Conservation (phyloP, 1,140 invertebrate genomes). For the Rhopalosiphum padi region DNA sequence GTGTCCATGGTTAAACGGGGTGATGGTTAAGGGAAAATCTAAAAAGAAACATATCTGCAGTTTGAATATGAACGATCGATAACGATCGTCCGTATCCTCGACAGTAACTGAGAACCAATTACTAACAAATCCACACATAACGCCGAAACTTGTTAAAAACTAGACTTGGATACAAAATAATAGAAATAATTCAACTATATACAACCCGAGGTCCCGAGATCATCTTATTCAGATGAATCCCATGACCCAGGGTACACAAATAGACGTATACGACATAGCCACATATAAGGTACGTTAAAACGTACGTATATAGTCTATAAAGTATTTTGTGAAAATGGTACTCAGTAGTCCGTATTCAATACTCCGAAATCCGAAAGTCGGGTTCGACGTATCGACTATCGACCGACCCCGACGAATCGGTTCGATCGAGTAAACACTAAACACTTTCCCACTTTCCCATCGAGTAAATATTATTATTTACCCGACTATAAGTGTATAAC, state of each 20-base stretch:
- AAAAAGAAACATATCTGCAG: constrained; percentile 32
- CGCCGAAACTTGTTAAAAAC: background rate
- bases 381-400: too few species aligned
- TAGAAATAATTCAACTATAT: background rate
- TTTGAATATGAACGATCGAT: background rate
- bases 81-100: background rate
- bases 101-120: background rate
- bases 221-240: too few species aligned
- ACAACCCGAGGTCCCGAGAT: background rate
- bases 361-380: background rate
- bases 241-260: too few species aligned
- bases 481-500: constrained; percentile 17
- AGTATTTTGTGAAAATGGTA: background rate
- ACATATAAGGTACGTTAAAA: background rate
- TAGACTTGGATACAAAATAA: background rate
- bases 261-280: too few species aligned
- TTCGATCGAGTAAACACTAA: background rate
- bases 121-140: background rate
- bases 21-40: background rate
- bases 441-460: background rate
- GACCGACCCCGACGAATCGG: background rate
- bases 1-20: constrained; percentile 1
- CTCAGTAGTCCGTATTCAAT: too few species aligned
- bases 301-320: background rate
- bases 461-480: background rate